phyloP scores from a whole-genome alignment of 2,113 vertebrate genomes.

The Tragelaphus scriptus region DNA sequence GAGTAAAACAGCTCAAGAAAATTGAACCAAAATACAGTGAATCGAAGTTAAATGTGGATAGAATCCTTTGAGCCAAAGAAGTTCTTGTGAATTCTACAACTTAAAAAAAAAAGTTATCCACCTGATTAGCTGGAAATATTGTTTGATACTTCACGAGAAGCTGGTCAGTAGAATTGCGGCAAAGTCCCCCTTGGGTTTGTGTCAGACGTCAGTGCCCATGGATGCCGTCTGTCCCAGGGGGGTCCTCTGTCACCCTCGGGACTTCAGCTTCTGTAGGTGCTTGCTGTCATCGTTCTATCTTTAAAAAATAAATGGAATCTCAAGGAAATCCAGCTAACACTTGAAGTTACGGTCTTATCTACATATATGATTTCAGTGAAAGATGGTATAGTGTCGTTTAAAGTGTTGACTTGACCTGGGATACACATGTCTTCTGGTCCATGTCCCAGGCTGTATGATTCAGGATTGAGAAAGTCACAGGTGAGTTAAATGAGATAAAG shows the following conservation, averaged over 20 bases:
- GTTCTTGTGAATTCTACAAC: neutral
- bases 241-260: no score
- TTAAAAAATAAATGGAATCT: neutral
- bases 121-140: neutral
- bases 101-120: neutral
- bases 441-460: accelerated
- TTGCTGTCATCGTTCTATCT: neutral
- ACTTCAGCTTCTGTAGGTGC: neutral
- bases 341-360: neutral
- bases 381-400: neutral
- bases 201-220: neutral
- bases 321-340: neutral
- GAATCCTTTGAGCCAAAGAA: neutral
- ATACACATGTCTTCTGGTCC: accelerated
- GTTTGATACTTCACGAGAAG: neutral
- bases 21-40: neutral
- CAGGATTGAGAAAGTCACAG: neutral
- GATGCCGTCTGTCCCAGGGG: neutral
- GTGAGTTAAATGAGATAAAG: neutral
- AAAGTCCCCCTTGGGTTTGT: neutral
- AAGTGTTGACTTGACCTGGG: neutral
- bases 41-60: neutral
- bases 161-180: neutral
- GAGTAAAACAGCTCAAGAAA: neutral
- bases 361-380: neutral